These are phyloP conservation scores for Ammospiza maritima DNA, from an alignment of 2,797 vertebrate genomes.

Conservation along the genomic window DNA sequence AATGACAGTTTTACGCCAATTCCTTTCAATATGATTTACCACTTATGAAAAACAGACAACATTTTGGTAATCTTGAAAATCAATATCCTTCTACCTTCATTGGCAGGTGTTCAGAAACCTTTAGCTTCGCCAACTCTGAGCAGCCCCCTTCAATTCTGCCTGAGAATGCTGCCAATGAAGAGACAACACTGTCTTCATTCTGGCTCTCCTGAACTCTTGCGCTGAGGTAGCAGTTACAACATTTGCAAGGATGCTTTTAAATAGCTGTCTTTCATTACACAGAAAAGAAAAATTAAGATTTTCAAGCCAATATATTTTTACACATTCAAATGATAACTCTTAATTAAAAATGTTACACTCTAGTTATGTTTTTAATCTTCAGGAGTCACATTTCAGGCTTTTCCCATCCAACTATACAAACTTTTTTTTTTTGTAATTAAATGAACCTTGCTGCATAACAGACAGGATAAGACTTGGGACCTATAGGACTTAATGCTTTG, in stretches of 20 bases:
- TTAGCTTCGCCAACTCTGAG: background rate
- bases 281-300: background rate
- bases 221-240: background rate
- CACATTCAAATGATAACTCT: background rate
- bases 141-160: background rate
- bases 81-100: background rate
- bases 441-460: background rate
- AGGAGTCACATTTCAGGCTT: background rate
- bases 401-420: background rate
- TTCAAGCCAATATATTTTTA: background rate
- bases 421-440: background rate
- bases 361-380: background rate
- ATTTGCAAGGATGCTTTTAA: background rate
- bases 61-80: background rate
- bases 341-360: background rate
- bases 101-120: background rate
- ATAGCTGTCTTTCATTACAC: background rate
- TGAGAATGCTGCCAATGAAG: background rate
- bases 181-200: background rate
- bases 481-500: background rate
- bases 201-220: background rate
- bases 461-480: background rate
- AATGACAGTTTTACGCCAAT: background rate
- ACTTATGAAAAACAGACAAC: background rate
- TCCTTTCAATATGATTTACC: background rate